Conservation (phyloP, 2,113 vertebrate species). For the Mohoua ochrocephala region DNA sequence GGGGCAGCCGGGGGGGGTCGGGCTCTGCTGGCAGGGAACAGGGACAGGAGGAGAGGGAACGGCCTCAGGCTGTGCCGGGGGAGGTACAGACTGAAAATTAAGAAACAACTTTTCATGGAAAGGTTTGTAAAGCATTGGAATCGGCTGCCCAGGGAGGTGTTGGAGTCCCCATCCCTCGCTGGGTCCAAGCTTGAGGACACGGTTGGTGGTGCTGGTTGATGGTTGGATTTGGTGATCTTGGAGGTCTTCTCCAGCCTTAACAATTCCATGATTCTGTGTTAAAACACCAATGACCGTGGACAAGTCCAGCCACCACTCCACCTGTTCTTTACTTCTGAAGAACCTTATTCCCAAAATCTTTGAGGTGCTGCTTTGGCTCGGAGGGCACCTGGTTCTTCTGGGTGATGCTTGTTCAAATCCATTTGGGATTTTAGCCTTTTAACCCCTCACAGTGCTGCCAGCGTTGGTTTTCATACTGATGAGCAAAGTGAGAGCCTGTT, state of each 20-base stretch:
- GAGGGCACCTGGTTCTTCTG: not conserved
- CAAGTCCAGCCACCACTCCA: not conserved
- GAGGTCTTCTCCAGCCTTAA: not conserved
- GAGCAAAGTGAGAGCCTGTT: not conserved
- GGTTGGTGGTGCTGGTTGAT: not conserved
- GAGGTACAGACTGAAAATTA: fast-evolving
- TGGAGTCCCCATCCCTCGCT: not conserved
- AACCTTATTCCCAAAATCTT: not conserved
- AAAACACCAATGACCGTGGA: not conserved
- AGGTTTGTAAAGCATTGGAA: not conserved
- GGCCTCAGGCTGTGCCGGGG: not conserved
- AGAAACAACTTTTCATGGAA: fast-evolving
- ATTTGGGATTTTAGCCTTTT: fast-evolving
- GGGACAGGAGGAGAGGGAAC: not conserved
- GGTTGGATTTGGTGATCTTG: not conserved
- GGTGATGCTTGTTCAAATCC: not conserved
- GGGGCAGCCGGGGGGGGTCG: not conserved
- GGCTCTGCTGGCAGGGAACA: not conserved
- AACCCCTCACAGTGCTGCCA: not conserved
- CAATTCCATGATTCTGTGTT: not conserved
- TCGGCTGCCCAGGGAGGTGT: not conserved
- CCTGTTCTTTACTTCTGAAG: not conserved
- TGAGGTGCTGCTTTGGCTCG: fast-evolving
- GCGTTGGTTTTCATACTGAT: fast-evolving
- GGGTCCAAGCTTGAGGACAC: not conserved